Evolutionary conservation across 2,113 vertebrate species (phyloP).

Genomic region (Stercorarius parasiticus): DNA sequence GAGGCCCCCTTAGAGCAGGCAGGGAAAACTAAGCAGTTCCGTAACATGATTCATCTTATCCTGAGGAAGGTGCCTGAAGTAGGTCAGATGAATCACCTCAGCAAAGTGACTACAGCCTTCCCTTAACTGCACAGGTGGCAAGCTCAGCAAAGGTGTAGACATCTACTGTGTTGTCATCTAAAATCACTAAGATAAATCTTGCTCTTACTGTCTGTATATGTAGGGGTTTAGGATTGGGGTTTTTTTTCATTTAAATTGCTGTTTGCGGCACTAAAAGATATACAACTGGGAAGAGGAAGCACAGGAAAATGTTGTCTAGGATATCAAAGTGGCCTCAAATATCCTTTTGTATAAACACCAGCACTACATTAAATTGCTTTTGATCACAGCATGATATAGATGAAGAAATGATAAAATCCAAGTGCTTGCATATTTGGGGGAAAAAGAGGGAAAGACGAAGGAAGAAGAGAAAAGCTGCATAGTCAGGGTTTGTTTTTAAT

Average conservation of each 20-base stretch:
- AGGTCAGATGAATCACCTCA: background rate
- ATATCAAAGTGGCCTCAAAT: background rate
- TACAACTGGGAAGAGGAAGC: background rate
- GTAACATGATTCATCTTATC: background rate
- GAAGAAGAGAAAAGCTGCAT: background rate
- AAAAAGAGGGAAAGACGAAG: background rate
- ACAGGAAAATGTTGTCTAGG: background rate
- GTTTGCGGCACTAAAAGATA: background rate
- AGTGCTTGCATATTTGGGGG: background rate
- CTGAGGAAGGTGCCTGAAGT: background rate
- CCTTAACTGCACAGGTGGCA: background rate
- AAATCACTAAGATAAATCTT: background rate
- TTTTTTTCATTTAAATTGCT: background rate
- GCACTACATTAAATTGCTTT: background rate
- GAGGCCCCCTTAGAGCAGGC: background rate
- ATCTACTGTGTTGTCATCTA: background rate
- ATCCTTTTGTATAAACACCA: background rate
- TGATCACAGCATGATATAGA: background rate
- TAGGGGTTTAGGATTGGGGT: background rate
- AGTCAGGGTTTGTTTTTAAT: background rate
- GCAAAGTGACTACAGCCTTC: background rate
- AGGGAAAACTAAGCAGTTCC: background rate
- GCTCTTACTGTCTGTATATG: background rate
- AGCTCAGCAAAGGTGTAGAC: background rate
- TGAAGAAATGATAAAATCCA: background rate